Evolutionary conservation across 2,888 invertebrate genomes (phyloP).

Genomic region (Drosophila flavopinicola): DNA sequence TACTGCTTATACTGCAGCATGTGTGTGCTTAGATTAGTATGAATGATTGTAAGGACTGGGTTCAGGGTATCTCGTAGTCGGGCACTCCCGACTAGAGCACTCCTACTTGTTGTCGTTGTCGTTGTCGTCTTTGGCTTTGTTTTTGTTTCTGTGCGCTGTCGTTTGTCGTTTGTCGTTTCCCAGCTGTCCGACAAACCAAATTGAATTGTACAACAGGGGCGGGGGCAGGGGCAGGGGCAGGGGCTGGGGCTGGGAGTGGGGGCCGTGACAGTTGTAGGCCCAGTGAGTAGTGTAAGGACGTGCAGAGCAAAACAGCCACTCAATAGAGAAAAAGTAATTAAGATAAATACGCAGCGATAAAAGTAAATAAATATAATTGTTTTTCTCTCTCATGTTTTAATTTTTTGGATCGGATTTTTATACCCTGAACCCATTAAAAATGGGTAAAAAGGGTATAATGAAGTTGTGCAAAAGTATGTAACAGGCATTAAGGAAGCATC

Average conservation of each 20-base stretch:
- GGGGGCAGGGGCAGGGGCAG: neutral
- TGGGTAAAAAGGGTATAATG: too few species aligned
- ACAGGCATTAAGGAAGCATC: too few species aligned
- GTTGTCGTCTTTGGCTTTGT: slow-evolving; percentile 26
- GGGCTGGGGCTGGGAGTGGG: neutral
- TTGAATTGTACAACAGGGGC: slow-evolving; percentile 64
- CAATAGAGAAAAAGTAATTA: slow-evolving; percentile 77
- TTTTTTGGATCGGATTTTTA: too few species aligned
- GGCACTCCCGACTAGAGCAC: too few species aligned
- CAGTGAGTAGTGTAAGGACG: slow-evolving; percentile 33
- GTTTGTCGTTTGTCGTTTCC: slow-evolving; percentile 48
- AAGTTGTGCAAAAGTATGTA: too few species aligned
- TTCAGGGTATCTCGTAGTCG: too few species aligned
- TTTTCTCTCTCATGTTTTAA: slow-evolving; percentile 34
- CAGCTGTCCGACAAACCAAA: slow-evolving; percentile 65
- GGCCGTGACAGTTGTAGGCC: slow-evolving; percentile 1
- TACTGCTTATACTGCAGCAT: too few species aligned
- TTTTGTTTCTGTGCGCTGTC: slow-evolving; percentile 12
- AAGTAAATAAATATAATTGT: slow-evolving; percentile 79
- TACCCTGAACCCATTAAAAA: too few species aligned
- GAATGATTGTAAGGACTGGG: too few species aligned
- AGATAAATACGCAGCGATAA: slow-evolving; percentile 78
- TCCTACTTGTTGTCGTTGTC: slow-evolving; percentile 69
- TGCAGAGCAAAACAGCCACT: slow-evolving; percentile 47
- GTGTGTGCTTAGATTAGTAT: too few species aligned